Conservation (phyloP, 2,888 invertebrate genomes). For the Macaria liturata region DNA sequence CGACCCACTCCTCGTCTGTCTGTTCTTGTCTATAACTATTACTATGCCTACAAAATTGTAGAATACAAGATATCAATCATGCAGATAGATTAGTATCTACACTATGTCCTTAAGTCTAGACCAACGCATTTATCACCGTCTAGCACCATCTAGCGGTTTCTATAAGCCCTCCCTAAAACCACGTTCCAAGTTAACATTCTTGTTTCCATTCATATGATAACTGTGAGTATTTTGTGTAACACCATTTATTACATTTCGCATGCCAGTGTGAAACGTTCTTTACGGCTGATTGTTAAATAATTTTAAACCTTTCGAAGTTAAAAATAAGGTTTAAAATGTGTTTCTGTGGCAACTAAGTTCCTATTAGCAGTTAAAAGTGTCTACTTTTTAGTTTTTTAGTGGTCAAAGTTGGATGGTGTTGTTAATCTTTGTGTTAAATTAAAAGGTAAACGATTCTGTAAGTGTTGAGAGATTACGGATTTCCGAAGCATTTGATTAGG, state of each 20-base stretch:
- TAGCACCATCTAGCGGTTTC: slow-evolving; percentile 7
- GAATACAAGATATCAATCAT: too few relatives aligned
- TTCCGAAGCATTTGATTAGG: too few relatives aligned
- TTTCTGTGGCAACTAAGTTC: slow-evolving; percentile 19
- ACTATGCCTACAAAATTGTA: too few relatives aligned
- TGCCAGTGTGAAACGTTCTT: slow-evolving; percentile 41
- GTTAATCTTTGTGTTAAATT: slow-evolving; percentile 5
- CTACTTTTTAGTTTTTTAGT: slow-evolving; percentile 6
- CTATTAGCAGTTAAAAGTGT: slow-evolving; percentile 22
- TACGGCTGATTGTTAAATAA: slow-evolving; percentile 4
- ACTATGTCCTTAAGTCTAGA: too few relatives aligned
- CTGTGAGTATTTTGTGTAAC: slow-evolving; percentile 28
- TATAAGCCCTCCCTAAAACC: slow-evolving; percentile 29
- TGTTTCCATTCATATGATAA: slow-evolving; percentile 34
- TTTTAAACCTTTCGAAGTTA: slow-evolving; percentile 17
- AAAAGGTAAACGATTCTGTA: slow-evolving; percentile 3
- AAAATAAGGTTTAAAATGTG: slow-evolving; percentile 12
- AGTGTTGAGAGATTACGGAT: not conserved
- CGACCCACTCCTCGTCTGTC: too few relatives aligned
- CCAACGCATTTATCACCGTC: slow-evolving; percentile 14
- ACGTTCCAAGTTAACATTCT: slow-evolving; percentile 29
- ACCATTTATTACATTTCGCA: slow-evolving; percentile 40
- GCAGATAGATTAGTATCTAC: too few relatives aligned
- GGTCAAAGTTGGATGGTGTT: slow-evolving; percentile 12
- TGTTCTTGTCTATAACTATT: too few relatives aligned